Evolutionary conservation across 2,797 vertebrate genomes (phyloP), one percentile per base, ranked within the genome.

Genomic region (Muscicapa striata): DNA sequence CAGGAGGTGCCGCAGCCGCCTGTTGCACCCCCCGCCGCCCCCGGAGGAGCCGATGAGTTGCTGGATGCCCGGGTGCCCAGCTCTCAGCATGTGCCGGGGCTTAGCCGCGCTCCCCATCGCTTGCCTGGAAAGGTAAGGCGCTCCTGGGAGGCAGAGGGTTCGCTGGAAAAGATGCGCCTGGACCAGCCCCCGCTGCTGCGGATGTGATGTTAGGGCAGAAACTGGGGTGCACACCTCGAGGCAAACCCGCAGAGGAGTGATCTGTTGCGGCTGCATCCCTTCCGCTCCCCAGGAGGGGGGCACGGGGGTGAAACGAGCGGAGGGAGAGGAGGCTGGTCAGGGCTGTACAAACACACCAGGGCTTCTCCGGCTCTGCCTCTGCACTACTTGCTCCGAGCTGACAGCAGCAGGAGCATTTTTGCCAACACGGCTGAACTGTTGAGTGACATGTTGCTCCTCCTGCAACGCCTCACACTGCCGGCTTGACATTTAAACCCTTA

Each of bases 91-190:
- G 99, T 99, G 98, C 95, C 98, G 97, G 96, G 98, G 98, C 95
- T 96, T 99, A 84, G 89, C 98, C 91, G 94, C 98, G 2, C 98
- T 99, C 86, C 98, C 98, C n/a, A 97, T 96, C 95, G 96, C 97
- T 97, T 99, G 98, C 97, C 96, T 99, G 97, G 98, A 99, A 97
- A 99, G 99, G 99, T 99, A 98, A 96, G 97, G 74, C 70, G 49
- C 66, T 94, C 51, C 64, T 76, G 92, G 80, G 80, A 46, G n/a
- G 85, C 63, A 49, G n/a, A 75, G 88, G 90, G 81, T 8, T 59
- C 15, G 40, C 59, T n/a, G 91, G 76, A 69, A 77, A 70, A 52
- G 72, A 40, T 1, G 63, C 52, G 2, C 46, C 86, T 1, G 19
- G 59, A 64, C 10, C 84, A 8, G 81, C 77, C 51, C 15, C 67